Evolutionary conservation across 2,797 vertebrate genomes (phyloP), one percentile per base, ranked within the genome.

Genomic region (Cynodonichthys magdalenae): DNA sequence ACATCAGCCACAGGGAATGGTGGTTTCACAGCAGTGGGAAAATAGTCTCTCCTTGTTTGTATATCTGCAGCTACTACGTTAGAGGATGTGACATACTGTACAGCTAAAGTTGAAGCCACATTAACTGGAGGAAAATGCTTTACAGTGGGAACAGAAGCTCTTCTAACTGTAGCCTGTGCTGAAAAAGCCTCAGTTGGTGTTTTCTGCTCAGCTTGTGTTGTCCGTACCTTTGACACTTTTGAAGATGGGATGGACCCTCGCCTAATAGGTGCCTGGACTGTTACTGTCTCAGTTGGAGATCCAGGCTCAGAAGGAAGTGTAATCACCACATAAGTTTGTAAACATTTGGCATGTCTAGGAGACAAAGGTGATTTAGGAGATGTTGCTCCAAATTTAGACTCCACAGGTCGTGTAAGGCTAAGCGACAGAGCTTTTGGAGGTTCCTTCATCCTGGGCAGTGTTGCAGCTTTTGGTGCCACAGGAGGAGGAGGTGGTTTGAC

Each of bases 311-410:
- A 99, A 57, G 97, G 97, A 83, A 99, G 91, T 2, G 97, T 99
- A 87, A 99, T 99, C 34, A 99, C 97, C 50, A 98, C 97, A 53
- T 98, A 99, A 0, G 97, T 98, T 87, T 98, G 95, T 74, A 96
- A 93, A 71, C 94, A 94, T 91, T 95, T 97, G 14, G 93, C 87
- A 86, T 95, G 75, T 79, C 96, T 95, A 41, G 97, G 97, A 77
- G 97, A 98, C 61, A 97, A 72, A 20, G 97, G 97, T 46, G 97
- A 99, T 65, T 96, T 97, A 45, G 97, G 97, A 59, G 97, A 98
- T 1, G 94, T 85, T 73, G 82, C 49, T 71, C 87, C 86, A 52
- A 95, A 79, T 76, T 93, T 97, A 59, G 92, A 95, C 42, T 98
- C 95, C 69, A 92, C 84, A 71, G 95, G 92, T 42, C 95, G 78